phyloP scores from a whole-genome alignment of 2,888 invertebrate species.

The Acleris cristana region DNA sequence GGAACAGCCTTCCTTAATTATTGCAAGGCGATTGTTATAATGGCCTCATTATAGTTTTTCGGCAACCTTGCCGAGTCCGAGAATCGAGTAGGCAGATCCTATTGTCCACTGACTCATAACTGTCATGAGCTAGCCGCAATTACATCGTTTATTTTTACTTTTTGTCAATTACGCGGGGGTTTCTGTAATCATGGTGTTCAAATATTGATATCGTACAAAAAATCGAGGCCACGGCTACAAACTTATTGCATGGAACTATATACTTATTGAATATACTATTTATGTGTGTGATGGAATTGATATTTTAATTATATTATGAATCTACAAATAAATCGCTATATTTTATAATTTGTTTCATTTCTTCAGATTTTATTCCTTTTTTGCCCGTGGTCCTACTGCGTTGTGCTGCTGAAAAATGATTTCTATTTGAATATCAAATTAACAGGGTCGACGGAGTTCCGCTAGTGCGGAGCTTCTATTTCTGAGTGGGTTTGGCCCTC shows the following conservation, averaged over 20 bases:
- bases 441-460: too few relatives aligned
- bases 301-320: slow-evolving; percentile 30
- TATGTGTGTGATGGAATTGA: slow-evolving; percentile 25
- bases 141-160: slow-evolving; percentile 40
- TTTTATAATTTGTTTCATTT: slow-evolving; percentile 18
- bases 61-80: slow-evolving; percentile 39
- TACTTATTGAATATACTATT: slow-evolving; percentile 7
- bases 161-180: slow-evolving; percentile 47
- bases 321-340: slow-evolving; percentile 33
- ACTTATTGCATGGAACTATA: slow-evolving; percentile 40
- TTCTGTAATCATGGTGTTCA: slow-evolving; percentile 31
- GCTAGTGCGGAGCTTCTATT: too few relatives aligned
- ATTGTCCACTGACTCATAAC: slow-evolving; percentile 45
- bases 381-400: too few relatives aligned
- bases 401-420: too few relatives aligned
- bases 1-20: slow-evolving; percentile 26
- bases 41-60: slow-evolving; percentile 38
- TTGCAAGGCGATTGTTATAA: slow-evolving; percentile 21
- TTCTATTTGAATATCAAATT: too few relatives aligned
- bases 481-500: too few relatives aligned
- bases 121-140: slow-evolving; percentile 35
- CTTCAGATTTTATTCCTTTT: background rate
- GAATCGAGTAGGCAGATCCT: slow-evolving; percentile 36
- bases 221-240: slow-evolving; percentile 46
- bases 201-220: slow-evolving; percentile 43